phyloP scores from a whole-genome alignment of 2,888 invertebrate genomes.

The Papilio protenor region DNA sequence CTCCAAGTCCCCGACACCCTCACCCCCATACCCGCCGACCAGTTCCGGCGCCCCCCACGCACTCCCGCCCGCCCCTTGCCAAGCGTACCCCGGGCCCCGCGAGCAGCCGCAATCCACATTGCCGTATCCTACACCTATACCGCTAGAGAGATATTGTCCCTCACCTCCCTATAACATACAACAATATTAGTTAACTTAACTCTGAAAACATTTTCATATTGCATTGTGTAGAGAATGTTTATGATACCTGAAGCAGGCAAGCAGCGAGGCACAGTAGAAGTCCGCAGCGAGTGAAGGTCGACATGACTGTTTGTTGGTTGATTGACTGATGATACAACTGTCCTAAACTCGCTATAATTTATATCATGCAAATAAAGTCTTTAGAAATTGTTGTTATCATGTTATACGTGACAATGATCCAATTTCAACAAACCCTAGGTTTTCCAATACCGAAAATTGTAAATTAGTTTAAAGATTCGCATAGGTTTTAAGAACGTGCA shows the following conservation, averaged over 20 bases:
- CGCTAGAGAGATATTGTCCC: not conserved
- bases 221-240: not conserved
- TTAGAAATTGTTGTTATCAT: not conserved
- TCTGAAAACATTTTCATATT: no score
- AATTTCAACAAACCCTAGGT: not conserved
- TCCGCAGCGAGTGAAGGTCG: not conserved
- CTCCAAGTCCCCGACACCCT: slow-evolving; percentile 13
- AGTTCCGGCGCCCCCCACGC: not conserved
- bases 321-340: not conserved
- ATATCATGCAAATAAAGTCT: not conserved
- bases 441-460: not conserved
- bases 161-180: no score
- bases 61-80: not conserved
- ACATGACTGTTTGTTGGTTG: slow-evolving; percentile 11
- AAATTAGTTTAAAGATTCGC: not conserved
- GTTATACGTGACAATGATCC: not conserved
- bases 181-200: no score
- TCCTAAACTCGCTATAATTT: not conserved
- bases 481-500: not conserved
- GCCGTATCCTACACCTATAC: not conserved
- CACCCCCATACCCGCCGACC: slow-evolving; percentile 4
- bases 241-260: not conserved
- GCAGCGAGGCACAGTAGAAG: not conserved
- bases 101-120: slow-evolving; percentile 2
- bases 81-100: not conserved